Evolutionary conservation across 2,797 vertebrate species (phyloP).

Genomic region (Catamblyrhynchus diadema): DNA sequence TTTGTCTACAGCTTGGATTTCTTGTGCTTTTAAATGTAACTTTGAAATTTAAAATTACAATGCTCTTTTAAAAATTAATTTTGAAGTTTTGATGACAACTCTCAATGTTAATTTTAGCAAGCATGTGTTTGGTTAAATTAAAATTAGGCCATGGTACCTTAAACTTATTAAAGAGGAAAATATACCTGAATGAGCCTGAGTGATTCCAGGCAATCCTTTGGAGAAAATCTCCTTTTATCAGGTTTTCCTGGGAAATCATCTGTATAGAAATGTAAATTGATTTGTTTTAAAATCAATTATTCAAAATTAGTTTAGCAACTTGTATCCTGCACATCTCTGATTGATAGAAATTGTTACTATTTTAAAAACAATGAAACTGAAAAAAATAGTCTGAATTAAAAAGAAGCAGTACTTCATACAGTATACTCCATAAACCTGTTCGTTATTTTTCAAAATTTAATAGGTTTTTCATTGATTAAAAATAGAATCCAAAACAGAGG

Average conservation of each 20-base stretch:
- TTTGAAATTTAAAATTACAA: background rate
- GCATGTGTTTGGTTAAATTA: background rate
- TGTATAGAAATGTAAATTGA: background rate
- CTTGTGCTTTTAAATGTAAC: background rate
- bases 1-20: background rate
- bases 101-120: background rate
- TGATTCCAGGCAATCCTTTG: background rate
- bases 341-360: background rate
- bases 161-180: background rate
- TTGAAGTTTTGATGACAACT: background rate
- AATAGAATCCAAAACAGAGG: background rate
- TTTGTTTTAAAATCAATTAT: background rate
- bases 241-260: background rate
- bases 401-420: background rate
- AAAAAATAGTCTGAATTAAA: background rate
- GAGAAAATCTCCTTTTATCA: background rate
- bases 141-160: background rate
- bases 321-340: background rate
- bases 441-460: background rate
- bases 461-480: background rate
- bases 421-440: background rate
- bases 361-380: background rate
- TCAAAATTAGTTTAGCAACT: background rate
- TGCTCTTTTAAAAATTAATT: background rate
- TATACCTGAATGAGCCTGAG: background rate